Base-by-base conservation (phyloP, 2,113 vertebrate genomes). In the Promerops cafer region DNA sequence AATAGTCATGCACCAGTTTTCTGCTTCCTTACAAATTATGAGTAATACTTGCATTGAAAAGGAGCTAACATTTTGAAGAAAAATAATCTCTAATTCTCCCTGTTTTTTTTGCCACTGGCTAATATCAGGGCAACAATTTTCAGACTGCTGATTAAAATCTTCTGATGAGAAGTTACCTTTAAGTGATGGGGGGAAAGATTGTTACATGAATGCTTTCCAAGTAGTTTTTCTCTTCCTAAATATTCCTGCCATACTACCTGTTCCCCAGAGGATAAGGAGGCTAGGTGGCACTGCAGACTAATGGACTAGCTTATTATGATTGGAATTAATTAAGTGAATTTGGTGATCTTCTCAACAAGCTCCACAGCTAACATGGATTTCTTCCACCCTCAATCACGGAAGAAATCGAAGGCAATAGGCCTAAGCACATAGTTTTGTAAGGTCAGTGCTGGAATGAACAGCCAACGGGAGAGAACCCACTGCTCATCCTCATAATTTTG, bases 231-330 rank as follows among this genome's bases (percentile, higher is more conserved):
- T 61, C 19, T 79, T 88, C 61, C 49, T 64, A 75, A 76, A 71
- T 78, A 78, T 40, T 86, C n/a, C 50, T 3, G 1, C 22, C 37
- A 33, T 28, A 61, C 33, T 69, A 53, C 13, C 21, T 59, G 30
- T 31, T 94, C 53, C 84, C 90, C 68, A 78, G 54, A 84, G 68
- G 56, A 75, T 44, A 26, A 92, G 49, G 23, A 90, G 96, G 80
- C 93, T 96, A 97, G 96, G 77, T 96, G 92, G 96, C 94, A 96
- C 88, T 96, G 80, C 86, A 96, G 90, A 70, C 83, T 93, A 93
- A 78, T 90, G 76, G 40, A 95, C 85, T 71, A 72, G 2, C 27
- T 70, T 85, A 68, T 81, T 74, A 87, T 78, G 27, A 49, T 3
- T 75, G 40, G 49, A 83, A 68, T 81, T 91, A 79, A 85, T 87